Evolutionary conservation across 2,888 invertebrate genomes (phyloP).

Genomic region (Eledona agricola): DNA sequence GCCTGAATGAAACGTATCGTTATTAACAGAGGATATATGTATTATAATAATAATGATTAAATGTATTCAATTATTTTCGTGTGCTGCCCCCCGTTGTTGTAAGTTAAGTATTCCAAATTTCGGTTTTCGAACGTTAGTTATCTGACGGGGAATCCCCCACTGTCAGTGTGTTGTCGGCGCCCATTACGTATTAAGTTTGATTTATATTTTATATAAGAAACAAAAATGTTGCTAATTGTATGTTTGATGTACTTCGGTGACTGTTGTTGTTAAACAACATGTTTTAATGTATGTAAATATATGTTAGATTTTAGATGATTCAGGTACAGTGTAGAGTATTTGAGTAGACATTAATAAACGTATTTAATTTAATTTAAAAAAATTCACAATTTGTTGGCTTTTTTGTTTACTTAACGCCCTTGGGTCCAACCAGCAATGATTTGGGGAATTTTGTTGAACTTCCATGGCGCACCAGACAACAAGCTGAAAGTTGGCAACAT

Average conservation of each 20-base stretch:
- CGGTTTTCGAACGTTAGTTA: conserved; percentile 14
- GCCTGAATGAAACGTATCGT: conserved; percentile 57
- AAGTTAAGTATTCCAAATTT: conserved; percentile 10
- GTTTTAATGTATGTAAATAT: conserved; percentile 56
- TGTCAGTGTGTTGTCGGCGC: conserved; percentile 17
- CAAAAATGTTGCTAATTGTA: conserved; percentile 41
- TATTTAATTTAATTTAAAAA: conserved; percentile 29
- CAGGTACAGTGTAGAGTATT: conserved; percentile 33
- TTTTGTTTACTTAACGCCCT: too few relatives aligned
- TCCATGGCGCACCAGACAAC: too few relatives aligned
- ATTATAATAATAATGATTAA: neutral
- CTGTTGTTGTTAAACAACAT: conserved; percentile 51
- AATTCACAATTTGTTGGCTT: too few relatives aligned
- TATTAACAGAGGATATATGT: conserved; percentile 35
- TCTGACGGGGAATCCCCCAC: neutral
- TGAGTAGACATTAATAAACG: conserved; percentile 33
- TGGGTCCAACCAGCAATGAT: too few relatives aligned
- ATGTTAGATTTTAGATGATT: conserved; percentile 52
- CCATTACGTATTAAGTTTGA: conserved; percentile 31
- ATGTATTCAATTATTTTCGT: conserved; percentile 38
- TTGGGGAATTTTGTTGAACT: too few relatives aligned
- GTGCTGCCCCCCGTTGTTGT: conserved; percentile 33
- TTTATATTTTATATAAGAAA: conserved; percentile 36
- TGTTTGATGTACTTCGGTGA: conserved; percentile 50
- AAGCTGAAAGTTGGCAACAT: too few relatives aligned